Evolutionary conservation across 2,888 invertebrate genomes (phyloP).

Genomic region (Diogma glabrata): DNA sequence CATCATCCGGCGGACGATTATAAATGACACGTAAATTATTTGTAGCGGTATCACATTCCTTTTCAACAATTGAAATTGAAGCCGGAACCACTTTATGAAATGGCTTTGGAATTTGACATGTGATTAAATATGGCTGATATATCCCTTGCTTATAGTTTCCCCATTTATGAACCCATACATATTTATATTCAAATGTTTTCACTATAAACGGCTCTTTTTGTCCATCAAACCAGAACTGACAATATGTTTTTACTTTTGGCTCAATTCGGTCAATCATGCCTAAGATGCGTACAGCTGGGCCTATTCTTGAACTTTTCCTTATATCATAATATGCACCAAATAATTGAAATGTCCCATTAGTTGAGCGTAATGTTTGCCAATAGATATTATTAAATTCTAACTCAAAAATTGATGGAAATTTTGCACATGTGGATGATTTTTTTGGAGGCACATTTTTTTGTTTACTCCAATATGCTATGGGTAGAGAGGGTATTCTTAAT

Average conservation of each 20-base stretch:
- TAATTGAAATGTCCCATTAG: conserved; percentile 80
- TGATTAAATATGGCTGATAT: conserved; percentile 82
- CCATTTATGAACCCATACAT: conserved; percentile 91
- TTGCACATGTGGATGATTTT: conserved; percentile 62
- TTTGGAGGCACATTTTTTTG: conserved; percentile 50
- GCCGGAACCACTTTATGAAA: conserved; percentile 63
- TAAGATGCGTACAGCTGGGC: conserved; percentile 72
- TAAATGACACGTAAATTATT: conserved; percentile 76
- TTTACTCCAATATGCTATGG: conserved; percentile 74
- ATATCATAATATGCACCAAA: conserved; percentile 85
- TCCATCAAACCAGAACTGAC: conserved; percentile 83
- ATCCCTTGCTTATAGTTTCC: conserved; percentile 86
- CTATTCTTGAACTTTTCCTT: conserved; percentile 62
- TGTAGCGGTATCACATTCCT: conserved; percentile 71
- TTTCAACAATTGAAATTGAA: conserved; percentile 76
- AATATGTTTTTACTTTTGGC: conserved; percentile 69
- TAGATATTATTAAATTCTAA: conserved; percentile 87
- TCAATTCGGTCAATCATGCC: conserved; percentile 85
- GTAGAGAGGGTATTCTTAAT: conserved; percentile 68
- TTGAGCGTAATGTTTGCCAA: conserved; percentile 76
- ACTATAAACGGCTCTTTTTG: conserved; percentile 70
- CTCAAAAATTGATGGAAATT: conserved; percentile 80
- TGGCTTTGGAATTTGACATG: conserved; percentile 72
- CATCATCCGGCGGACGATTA: conserved; percentile 51
- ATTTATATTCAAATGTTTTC: conserved; percentile 79